Base-by-base conservation (phyloP, 2,113 vertebrate species). In the Oreamnos americanus region DNA sequence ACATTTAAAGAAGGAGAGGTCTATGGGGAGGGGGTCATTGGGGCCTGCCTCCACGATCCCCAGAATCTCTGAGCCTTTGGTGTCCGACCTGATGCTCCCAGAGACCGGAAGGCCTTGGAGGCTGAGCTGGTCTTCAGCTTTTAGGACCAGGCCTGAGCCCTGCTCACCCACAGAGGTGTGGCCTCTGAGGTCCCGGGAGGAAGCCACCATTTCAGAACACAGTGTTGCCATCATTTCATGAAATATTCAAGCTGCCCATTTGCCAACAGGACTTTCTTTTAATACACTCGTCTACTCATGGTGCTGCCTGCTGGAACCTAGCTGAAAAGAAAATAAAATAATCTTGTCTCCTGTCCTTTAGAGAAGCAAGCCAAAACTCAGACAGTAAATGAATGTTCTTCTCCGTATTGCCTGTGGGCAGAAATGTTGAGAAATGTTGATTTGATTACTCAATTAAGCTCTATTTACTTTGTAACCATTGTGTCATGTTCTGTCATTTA, bases 341-440 rank as follows among this genome's bases (percentile, higher is more conserved):
- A 79, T 97, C 89, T 94, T 74, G 92, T 97, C 92, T 96, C 78
- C 92, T 95, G 78, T 86, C 92, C 90, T 95, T 96, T 87, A 71
- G 94, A 89, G 87, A 96, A 60, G 53, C 55, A 67, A 82, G 96
- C 94, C 96, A 96, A 94, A 96, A 96, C 76, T 36, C 71, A 95
- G 94, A 89, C 83, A 92, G 87, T 45, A 95, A 89, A 93, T 79
- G 97, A 89, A 71, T 86, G 86, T 96, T 97, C 88, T 94, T 85
- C 86, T 47, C 76, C 5, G 3, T 86, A 67, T 89, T 94, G 97
- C 98, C 90, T 86, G 58, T 91, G 71, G 96, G 97, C 83, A 98
- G 95, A 95, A 96, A 95, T 91, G 94, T 93, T 97, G 92, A 98
- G 95, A 96, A 96, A 95, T 93, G 94, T 93, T 96, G 92, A 88